phyloP scores from a whole-genome alignment of 2,797 vertebrate species.

The Echiichthys vipera region DNA sequence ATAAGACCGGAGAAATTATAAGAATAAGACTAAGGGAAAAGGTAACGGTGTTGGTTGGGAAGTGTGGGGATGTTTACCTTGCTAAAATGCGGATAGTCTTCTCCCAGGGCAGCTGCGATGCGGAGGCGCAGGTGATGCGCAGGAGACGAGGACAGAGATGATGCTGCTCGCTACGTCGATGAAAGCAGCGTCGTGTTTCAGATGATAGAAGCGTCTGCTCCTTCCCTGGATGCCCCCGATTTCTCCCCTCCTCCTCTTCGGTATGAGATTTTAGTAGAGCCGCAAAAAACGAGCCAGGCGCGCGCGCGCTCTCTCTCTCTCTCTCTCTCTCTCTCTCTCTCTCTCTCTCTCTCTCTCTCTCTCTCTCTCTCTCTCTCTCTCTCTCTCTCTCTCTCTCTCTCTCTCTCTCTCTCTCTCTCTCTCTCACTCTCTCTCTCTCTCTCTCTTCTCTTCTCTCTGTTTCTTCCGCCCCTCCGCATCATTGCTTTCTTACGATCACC shows the following conservation, averaged over 20 bases:
- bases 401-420: slow-evolving; percentile 46
- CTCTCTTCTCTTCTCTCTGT: neutral
- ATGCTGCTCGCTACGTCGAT: slow-evolving; percentile 56
- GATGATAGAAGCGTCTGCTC: slow-evolving; percentile 17
- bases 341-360: neutral
- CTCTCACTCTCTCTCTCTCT: slow-evolving; percentile 25
- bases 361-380: neutral
- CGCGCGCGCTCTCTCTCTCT: too few relatives aligned
- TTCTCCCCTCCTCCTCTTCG: slow-evolving; percentile 36
- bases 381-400: slow-evolving; percentile 28
- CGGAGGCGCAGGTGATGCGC: slow-evolving; percentile 50
- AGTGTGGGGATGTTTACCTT: slow-evolving; percentile 70
- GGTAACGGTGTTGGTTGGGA: neutral
- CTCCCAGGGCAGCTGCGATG: slow-evolving; percentile 34
- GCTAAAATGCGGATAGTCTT: slow-evolving; percentile 20
- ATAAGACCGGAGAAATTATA: fast-evolving
- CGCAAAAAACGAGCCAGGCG: slow-evolving; percentile 4
- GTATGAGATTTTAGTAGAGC: slow-evolving; percentile 28
- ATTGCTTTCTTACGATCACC: slow-evolving; percentile 35
- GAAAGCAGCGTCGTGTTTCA: slow-evolving; percentile 34
- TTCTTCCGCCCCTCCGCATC: slow-evolving; percentile 48
- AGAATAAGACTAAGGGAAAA: neutral
- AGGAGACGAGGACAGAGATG: slow-evolving; percentile 38
- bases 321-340: too few relatives aligned
- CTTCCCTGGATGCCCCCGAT: neutral